Evolutionary conservation across 1,140 invertebrate genomes (phyloP).

Genomic region (Drosophila arawakana): DNA sequence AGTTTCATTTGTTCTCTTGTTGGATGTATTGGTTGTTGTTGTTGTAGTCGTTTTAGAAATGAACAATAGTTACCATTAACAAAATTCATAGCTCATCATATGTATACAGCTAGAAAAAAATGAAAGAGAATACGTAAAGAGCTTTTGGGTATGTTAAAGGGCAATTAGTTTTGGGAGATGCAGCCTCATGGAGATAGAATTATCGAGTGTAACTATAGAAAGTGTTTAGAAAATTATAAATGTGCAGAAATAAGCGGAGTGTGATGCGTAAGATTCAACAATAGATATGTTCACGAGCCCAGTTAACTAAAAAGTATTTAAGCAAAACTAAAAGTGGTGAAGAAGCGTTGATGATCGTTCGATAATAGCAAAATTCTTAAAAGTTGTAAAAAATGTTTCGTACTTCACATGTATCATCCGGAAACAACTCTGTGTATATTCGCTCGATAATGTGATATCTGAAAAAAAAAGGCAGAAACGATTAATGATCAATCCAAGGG

Average conservation of each 20-base stretch:
- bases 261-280: constrained; percentile 1
- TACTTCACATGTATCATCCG: constrained; percentile 83
- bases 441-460: constrained; percentile 83
- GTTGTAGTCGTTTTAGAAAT: constrained; percentile 69
- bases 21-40: constrained; percentile 38
- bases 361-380: constrained; percentile 49
- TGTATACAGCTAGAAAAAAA: constrained; percentile 80
- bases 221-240: constrained; percentile 1
- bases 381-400: constrained; percentile 78
- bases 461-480: constrained; percentile 28
- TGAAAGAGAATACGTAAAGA: constrained; percentile 74
- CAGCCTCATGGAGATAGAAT: constrained; percentile 12
- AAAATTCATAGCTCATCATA: constrained; percentile 77
- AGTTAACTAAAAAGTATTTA: constrained; percentile 1
- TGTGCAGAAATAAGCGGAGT: constrained; percentile 2
- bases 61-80: constrained; percentile 70
- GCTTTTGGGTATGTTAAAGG: constrained; percentile 38
- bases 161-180: constrained; percentile 25
- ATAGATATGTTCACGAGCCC: constrained; percentile 5
- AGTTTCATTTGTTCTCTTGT: constrained; percentile 59
- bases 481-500: not conserved
- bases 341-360: constrained; percentile 38
- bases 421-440: constrained; percentile 78
- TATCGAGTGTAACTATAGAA: not conserved
- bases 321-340: constrained; percentile 40